phyloP scores from a whole-genome alignment of 2,797 vertebrate species.

The Argyrosomus regius region DNA sequence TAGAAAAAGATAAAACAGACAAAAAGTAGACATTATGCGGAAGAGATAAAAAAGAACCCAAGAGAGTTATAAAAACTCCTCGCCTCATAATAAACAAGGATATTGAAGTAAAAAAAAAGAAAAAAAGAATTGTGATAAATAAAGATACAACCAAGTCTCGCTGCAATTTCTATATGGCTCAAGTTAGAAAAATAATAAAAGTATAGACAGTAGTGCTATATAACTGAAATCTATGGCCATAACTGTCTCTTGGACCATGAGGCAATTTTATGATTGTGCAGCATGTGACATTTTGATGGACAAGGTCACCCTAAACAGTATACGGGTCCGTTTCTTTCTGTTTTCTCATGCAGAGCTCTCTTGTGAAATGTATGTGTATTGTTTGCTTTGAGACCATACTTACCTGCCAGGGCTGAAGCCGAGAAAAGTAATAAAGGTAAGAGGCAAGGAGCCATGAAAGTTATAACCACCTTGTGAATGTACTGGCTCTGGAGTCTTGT shows the following conservation, averaged over 20 bases:
- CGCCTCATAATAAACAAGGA: slow-evolving; percentile 47
- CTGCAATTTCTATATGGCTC: background rate
- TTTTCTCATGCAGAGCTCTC: slow-evolving; percentile 40
- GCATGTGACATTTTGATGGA: slow-evolving; percentile 55
- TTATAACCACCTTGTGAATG: slow-evolving; percentile 46
- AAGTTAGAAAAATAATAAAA: slow-evolving; percentile 29
- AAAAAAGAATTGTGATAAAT: slow-evolving; percentile 20
- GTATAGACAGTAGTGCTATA: background rate
- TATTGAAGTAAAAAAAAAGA: background rate
- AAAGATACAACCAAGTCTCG: slow-evolving; percentile 1
- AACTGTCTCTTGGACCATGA: slow-evolving; percentile 30
- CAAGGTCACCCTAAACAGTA: slow-evolving; percentile 47
- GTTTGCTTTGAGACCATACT: slow-evolving; percentile 57
- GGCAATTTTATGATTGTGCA: slow-evolving; percentile 26
- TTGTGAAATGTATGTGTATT: slow-evolving; percentile 60
- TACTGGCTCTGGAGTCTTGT: slow-evolving; percentile 21
- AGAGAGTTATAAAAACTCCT: slow-evolving; percentile 33
- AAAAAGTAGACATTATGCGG: slow-evolving; percentile 29
- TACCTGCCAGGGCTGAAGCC: slow-evolving; percentile 46
- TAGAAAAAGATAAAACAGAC: slow-evolving; percentile 38
- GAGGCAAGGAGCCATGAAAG: slow-evolving; percentile 54
- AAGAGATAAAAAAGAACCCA: slow-evolving; percentile 39
- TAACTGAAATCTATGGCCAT: slow-evolving; percentile 10
- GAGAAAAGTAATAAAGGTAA: slow-evolving; percentile 67
- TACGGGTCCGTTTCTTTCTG: slow-evolving; percentile 27